These are phyloP conservation scores for Haemorhous mexicanus DNA, from an alignment of 2,113 vertebrate genomes.

Conservation along the genomic window DNA sequence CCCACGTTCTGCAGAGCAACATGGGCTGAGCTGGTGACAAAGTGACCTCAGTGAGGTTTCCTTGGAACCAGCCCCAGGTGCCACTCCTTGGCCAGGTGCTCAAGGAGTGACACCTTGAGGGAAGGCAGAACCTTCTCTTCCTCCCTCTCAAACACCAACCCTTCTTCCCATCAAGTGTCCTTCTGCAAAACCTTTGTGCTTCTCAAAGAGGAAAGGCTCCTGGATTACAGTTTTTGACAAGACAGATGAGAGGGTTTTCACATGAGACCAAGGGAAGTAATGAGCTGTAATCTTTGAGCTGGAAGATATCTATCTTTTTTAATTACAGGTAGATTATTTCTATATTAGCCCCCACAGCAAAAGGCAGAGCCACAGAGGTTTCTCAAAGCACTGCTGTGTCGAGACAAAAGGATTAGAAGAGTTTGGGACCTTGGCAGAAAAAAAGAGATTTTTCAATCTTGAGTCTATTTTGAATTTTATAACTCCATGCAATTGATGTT, in stretches of 20 bases:
- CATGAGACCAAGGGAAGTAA: slow-evolving; percentile 43
- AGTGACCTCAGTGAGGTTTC: neutral
- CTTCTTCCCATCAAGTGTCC: neutral
- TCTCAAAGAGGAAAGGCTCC: neutral
- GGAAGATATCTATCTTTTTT: slow-evolving; percentile 56
- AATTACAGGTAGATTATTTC: slow-evolving; percentile 50
- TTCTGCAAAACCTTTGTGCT: slow-evolving; percentile 3
- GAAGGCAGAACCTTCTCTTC: neutral
- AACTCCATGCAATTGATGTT: neutral
- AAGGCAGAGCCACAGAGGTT: neutral
- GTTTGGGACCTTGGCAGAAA: neutral
- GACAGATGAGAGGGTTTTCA: slow-evolving; percentile 47
- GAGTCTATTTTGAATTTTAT: neutral
- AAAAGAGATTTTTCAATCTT: neutral
- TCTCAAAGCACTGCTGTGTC: neutral
- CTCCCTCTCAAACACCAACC: neutral
- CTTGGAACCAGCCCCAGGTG: neutral
- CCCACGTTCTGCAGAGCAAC: neutral
- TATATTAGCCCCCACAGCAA: slow-evolving; percentile 7
- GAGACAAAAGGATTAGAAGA: neutral
- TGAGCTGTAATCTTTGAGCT: slow-evolving; percentile 45
- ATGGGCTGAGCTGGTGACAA: neutral
- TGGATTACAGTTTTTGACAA: slow-evolving; percentile 47
- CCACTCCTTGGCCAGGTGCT: neutral
- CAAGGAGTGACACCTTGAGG: rapidly evolving